These are phyloP conservation scores for Archilochus colubris DNA, from an alignment of 2,113 vertebrate species.

Conservation along the genomic window DNA sequence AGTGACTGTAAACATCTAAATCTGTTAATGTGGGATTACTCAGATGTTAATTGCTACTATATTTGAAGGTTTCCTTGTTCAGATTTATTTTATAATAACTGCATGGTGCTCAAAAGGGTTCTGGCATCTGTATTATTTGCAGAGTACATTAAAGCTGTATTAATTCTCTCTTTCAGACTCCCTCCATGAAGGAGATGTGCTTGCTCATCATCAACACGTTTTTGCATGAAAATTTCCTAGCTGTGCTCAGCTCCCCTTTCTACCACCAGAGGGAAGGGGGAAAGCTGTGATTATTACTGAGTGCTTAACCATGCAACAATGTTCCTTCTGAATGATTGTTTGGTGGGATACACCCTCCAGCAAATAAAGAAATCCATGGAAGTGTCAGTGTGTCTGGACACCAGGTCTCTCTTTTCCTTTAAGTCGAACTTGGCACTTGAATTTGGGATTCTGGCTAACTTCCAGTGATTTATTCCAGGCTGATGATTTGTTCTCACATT, in stretches of 20 bases:
- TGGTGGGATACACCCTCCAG: background rate
- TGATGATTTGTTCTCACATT: background rate
- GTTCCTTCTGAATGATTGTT: background rate
- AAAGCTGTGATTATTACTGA: background rate
- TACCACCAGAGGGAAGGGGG: background rate
- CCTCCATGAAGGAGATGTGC: background rate
- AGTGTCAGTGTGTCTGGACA: background rate
- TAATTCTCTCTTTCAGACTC: background rate
- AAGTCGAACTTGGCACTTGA: background rate
- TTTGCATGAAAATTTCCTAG: background rate
- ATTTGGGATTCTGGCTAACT: background rate
- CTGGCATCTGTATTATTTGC: background rate
- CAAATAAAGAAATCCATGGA: background rate
- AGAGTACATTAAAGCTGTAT: background rate
- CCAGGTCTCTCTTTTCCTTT: background rate
- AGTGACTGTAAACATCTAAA: background rate
- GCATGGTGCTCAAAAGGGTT: background rate
- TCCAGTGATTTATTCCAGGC: background rate
- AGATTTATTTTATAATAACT: background rate
- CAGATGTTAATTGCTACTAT: background rate
- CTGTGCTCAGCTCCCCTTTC: background rate
- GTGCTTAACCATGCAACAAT: background rate
- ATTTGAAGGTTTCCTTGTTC: background rate
- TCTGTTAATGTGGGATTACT: background rate
- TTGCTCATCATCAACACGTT: background rate